Base-by-base conservation (phyloP, 2,113 vertebrate genomes). In the Ptilonorhynchus violaceus region DNA sequence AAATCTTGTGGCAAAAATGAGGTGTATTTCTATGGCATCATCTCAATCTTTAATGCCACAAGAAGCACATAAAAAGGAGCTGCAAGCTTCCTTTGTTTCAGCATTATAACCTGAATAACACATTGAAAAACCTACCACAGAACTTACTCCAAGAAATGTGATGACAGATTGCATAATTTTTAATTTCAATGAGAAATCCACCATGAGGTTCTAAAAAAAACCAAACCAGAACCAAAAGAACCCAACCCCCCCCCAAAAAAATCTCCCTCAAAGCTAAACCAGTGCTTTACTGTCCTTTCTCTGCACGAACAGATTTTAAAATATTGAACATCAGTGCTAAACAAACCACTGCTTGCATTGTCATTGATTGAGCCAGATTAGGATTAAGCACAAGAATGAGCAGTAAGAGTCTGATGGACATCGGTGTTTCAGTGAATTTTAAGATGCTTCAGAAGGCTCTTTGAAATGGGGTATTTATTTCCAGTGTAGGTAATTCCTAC, bases 191-290 rank as follows among this genome's bases (percentile, higher is more conserved):
- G 23, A 68, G 31, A 83, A 31, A 69, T 20, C 24, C 22, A 37
- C 19, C 23, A 5, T 42, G 2, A 72, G 17, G 23, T 15, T 60
- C 35, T 28, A 19, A 28, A 62, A 67, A 35, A n/a, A 21, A n/a
- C 42, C 42, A 42, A 42, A 9, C 42, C 14, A 13, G 22, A 60
- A 30, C 5, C 11, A 22, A 60, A 31, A 7, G 9, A 22, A 9
- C 3, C 17, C 5, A 52, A 46, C 2, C 5, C 4, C 8, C 42
- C 20, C 6, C n/a, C n/a, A n/a, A 4, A 15, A 41, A 15, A 41
- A 49, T 21, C 21, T 52, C 15, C 24, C 24, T 47, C 56, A 72
- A 80, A 86, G 10, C n/a, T 37, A 30, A 75, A 88, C 3, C 19
- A 92, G 39, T 2, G 24, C 14, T 41, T 41, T 10, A 15, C 9